Conservation (phyloP, 2,113 vertebrate genomes). For the Melozone crissalis region DNA sequence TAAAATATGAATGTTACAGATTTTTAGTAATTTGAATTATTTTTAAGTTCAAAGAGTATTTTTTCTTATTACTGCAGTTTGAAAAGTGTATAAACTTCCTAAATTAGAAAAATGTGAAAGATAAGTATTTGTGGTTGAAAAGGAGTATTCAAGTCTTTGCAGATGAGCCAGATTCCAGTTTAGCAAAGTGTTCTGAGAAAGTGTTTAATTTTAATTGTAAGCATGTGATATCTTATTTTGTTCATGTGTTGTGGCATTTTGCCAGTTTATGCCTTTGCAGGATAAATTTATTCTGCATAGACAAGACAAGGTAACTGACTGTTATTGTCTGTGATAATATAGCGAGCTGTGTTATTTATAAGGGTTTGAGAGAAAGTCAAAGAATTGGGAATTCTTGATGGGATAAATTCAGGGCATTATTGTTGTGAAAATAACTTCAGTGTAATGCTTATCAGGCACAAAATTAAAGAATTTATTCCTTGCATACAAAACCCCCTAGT, state of each 20-base stretch:
- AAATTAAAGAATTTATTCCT: not conserved
- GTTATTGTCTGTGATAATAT: not conserved
- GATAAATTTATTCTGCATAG: not conserved
- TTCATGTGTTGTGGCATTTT: not conserved
- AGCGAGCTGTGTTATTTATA: not conserved
- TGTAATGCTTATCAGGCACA: not conserved
- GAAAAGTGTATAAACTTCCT: not conserved
- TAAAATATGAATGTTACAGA: not conserved
- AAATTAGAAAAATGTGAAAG: not conserved
- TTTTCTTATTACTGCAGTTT: not conserved
- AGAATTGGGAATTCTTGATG: not conserved
- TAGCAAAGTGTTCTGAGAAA: not conserved
- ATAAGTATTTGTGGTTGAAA: not conserved
- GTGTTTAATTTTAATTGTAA: not conserved
- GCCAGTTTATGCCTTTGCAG: not conserved
- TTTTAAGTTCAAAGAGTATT: not conserved
- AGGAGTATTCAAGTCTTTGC: not conserved
- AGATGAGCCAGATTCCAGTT: not conserved
- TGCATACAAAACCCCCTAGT: fast-evolving
- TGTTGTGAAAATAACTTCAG: not conserved
- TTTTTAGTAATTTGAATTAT: not conserved
- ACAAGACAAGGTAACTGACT: not conserved
- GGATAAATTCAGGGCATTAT: not conserved
- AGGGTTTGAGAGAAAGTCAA: not conserved
- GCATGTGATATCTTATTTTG: not conserved